Conservation (phyloP, 2,888 invertebrate species). For the Amphipyra tragopoginis region DNA sequence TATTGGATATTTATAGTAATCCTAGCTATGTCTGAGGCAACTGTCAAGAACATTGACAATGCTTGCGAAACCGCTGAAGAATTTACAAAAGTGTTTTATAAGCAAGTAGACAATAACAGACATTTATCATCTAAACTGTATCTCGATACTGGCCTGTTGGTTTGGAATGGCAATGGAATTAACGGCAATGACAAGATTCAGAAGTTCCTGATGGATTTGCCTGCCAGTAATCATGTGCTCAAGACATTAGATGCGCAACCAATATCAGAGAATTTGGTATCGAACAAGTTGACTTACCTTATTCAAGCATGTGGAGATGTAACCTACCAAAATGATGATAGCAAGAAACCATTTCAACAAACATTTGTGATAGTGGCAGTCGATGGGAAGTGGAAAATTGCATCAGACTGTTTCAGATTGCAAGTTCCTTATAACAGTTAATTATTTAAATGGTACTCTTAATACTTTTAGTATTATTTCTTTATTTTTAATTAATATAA, state of each 20-base stretch:
- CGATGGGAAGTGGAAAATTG: conserved; percentile 98
- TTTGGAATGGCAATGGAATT: conserved; percentile 98
- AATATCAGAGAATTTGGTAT: conserved; percentile 93
- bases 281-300: conserved; percentile 94
- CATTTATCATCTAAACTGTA: conserved; percentile 95
- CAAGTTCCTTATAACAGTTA: conserved; percentile 90
- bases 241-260: conserved; percentile 97
- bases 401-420: conserved; percentile 95
- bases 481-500: not conserved
- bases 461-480: too few species aligned
- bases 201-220: conserved; percentile 95
- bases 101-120: conserved; percentile 95
- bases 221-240: conserved; percentile 94
- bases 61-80: conserved; percentile 96
- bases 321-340: conserved; percentile 91
- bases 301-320: conserved; percentile 96
- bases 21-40: conserved; percentile 85
- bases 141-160: conserved; percentile 94
- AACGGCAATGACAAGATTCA: conserved; percentile 95
- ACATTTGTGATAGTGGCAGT: conserved; percentile 96
- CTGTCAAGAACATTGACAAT: conserved; percentile 92
- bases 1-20: not conserved
- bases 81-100: conserved; percentile 97
- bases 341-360: conserved; percentile 94
- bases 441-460: not conserved